phyloP scores from a whole-genome alignment of 2,113 vertebrate species.

The Cochlearius cochlearius region DNA sequence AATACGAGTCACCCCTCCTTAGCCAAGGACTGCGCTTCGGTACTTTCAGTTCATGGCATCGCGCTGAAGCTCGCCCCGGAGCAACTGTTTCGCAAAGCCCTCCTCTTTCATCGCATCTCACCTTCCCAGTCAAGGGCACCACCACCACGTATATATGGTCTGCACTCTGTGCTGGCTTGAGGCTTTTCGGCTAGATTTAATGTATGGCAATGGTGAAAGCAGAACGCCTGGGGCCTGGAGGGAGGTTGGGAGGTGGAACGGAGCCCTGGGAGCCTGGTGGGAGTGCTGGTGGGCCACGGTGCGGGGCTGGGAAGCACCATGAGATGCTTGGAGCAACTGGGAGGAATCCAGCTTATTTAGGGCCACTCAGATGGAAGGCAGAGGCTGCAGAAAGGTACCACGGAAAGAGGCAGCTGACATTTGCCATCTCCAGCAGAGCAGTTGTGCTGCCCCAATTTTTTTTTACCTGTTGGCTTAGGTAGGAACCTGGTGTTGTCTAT shows the following conservation, averaged over 20 bases:
- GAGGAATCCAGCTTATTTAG: not conserved
- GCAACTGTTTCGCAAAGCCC: not conserved
- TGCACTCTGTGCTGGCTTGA: fast-evolving
- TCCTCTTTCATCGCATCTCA: not conserved
- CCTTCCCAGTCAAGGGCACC: not conserved
- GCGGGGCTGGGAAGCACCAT: too few species aligned
- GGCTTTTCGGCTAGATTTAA: not conserved
- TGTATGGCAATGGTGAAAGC: not conserved
- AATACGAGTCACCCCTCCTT: not conserved
- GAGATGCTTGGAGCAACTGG: too few species aligned
- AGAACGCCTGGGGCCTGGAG: fast-evolving
- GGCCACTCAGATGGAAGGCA: not conserved
- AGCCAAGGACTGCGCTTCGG: not conserved
- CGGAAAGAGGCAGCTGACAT: fast-evolving
- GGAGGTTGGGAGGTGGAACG: not conserved
- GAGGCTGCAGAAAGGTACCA: not conserved
- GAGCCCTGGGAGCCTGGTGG: not conserved
- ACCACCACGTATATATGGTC: fast-evolving
- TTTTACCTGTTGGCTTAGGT: not conserved
- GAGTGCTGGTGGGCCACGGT: not conserved
- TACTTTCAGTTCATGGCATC: not conserved
- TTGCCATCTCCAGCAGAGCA: not conserved
- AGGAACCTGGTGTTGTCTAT: not conserved
- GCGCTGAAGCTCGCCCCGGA: not conserved
- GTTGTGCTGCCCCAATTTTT: not conserved